These are phyloP conservation scores for Argyrosomus regius DNA, from an alignment of 2,797 vertebrate species.

Conservation along the genomic window DNA sequence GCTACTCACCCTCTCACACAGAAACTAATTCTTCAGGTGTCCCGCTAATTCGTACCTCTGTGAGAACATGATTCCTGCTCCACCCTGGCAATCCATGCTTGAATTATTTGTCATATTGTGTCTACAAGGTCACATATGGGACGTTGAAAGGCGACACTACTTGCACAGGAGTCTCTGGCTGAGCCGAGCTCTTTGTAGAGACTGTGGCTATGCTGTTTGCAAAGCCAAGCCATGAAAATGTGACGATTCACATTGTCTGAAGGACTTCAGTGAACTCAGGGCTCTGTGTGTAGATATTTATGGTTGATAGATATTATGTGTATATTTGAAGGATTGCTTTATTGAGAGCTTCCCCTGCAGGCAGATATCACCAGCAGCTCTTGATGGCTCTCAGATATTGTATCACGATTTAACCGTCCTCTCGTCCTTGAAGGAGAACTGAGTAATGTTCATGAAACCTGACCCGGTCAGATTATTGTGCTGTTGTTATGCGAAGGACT, in stretches of 20 bases:
- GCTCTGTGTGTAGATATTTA: slow-evolving; percentile 62
- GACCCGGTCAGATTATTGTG: slow-evolving; percentile 14
- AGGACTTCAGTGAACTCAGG: slow-evolving; percentile 73
- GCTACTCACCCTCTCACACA: slow-evolving; percentile 87
- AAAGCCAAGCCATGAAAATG: slow-evolving; percentile 33
- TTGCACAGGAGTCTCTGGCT: slow-evolving; percentile 51
- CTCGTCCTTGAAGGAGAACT: slow-evolving; percentile 57
- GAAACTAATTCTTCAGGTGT: slow-evolving; percentile 90
- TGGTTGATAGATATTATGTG: slow-evolving; percentile 43
- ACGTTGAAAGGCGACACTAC: slow-evolving; percentile 22
- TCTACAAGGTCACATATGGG: slow-evolving; percentile 33
- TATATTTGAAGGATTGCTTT: slow-evolving; percentile 62
- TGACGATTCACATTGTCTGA: slow-evolving; percentile 57
- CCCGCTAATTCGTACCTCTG: slow-evolving; percentile 85
- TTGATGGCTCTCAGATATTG: neutral
- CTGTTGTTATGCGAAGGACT: neutral
- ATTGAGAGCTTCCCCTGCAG: slow-evolving; percentile 26
- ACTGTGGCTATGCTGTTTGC: slow-evolving; percentile 4
- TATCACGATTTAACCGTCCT: slow-evolving; percentile 27
- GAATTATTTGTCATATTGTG: slow-evolving; percentile 14
- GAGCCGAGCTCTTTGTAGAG: slow-evolving; percentile 40
- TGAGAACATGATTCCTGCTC: slow-evolving; percentile 80
- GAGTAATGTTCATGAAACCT: slow-evolving; percentile 33
- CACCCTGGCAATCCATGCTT: neutral
- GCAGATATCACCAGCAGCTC: slow-evolving; percentile 31